Base-by-base conservation (phyloP, 2,113 vertebrate species). In the Pterophyllum scalare region DNA sequence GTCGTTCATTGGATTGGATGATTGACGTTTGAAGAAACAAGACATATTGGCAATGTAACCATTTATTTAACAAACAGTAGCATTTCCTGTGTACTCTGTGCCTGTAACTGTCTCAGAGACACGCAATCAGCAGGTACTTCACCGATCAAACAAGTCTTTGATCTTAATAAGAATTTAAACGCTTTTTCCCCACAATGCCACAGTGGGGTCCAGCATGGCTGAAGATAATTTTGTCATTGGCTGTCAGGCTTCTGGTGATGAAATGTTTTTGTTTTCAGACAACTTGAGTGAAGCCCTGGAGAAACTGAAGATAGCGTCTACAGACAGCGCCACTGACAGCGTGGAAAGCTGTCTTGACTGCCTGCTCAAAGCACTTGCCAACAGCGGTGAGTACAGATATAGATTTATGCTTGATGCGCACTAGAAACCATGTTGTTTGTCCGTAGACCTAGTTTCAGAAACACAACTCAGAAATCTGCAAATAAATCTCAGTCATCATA, bases 321-420 rank as follows among this genome's bases (percentile, higher is more conserved):
- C 94, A 76, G 97, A 97, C 93, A 95, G 94, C 86, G 89, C 96
- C 80, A 92, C 96, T 22, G 98, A 97, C 94, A 97, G 95, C 59
- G 94, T 97, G 92, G 98, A 99, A 91, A 96, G 97, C 91, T 97
- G 97, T 65, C 96, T 99, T 95, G 98, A 99, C 94, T 98, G 97
- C 92, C 93, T 99, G 87, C 97, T 99, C 89, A 98, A 98, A 94
- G 98, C 97, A 11, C 94, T 99, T 86, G 94, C 96, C 93, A 97
- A 97, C 90, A 98, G 97, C 94, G 99, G 98, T 99, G 96, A 97
- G 97, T 97, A 49, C 0, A 11, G 40, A 13, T 3, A 52, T 38
- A 2, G 17, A 17, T 14, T 31, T 14, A 52, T 13, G 13, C 31
- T 46, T 2, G 10, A 20, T 7, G 38, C 75, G 65, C 43, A 1